Evolutionary conservation across 2,888 invertebrate species (phyloP), one percentile per base, ranked within the genome.

Genomic region (Melangyna quadrimaculata): DNA sequence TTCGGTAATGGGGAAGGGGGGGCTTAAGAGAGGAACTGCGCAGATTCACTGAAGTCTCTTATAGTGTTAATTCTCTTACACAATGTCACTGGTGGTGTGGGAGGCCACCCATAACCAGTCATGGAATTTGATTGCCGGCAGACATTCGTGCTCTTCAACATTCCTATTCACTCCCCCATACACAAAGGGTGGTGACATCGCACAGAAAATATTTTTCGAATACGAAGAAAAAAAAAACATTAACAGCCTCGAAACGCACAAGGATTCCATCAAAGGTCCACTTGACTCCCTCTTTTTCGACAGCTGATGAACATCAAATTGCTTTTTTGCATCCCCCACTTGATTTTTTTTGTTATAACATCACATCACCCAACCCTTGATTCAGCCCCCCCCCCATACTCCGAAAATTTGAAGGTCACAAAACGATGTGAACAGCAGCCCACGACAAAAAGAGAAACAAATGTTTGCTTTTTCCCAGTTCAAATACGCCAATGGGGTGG

Each of bases 401-500:
- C 71, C 12, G 29, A 57, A 53, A 57, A 71, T 35, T 79, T 84
- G 84, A 84, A 84, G 79, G 84, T 84, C 84, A 77, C 79, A 84
- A 79, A 17, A 67, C n/a, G 73, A 78, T 73, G 65, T 61, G 65
- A 65, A 69, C 63, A 69, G 67, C 67, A 78, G 75, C 77, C 10
- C 72, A 61, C 63, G 72, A 73, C 82, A 73, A 45, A 22, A 70
- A 70, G 19, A 74, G 61, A n/a, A n/a, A 35, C 69, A 78, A 78
- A 73, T 61, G 61, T 69, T 83, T 78, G 61, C 37, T 35, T 67
- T 37, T 53, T 29, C 37, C 27, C 45, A 22, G 53, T 55, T 14
- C 9, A n/a, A 35, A 19, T 17, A 12, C 29, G 29, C 14, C 45
- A 67, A 43, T 9, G 43, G 27, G 19, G 35, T 77, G 71, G 71